Base-by-base conservation (phyloP, 2,113 vertebrate species). In the Tragelaphus scriptus region DNA sequence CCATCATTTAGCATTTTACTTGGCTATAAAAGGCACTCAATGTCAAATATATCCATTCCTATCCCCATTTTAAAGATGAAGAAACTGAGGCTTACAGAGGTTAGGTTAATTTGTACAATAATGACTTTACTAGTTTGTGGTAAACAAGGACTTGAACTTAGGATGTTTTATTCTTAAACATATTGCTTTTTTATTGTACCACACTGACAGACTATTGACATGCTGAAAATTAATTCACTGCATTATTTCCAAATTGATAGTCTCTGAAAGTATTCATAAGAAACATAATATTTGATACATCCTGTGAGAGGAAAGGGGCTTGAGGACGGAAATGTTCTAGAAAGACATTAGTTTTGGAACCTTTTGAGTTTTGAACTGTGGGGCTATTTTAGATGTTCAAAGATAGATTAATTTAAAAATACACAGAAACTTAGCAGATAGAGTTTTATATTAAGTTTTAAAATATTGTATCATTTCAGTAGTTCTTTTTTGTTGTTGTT, bases 331-430 rank as follows among this genome's bases (percentile, higher is more conserved):
- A 84, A 88, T 77, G 30, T 90, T 97, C 58, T 11, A 16, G 63
- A 68, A 80, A 84, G 17, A 93, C 21, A 68, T n/a, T 86, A 82
- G 58, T 88, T 97, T 84, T 80, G 32, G 56, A 92, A 53, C 2
- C 36, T 84, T 82, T 86, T 92, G 15, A 90, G 58, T 90, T 97
- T 95, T 94, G 92, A 96, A 85, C 75, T 25, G 21, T 88, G 21
- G 85, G 77, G 56, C 15, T 32, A 15, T 36, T 71, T 95, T 92
- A 87, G 68, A 92, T 93, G 44, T 59, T 95, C 1, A 85, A 49
- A 94, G 61, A 90, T 49, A 58, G 71, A 94, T 93, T 25, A 2
- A 19, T 65, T 85, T 85, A 21, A 47, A 49, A 89, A 86, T 71
- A 88, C 32, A 63, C 16, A 75, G 58, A 96, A 90, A 88, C 58